Evolutionary conservation across 2,888 invertebrate genomes (phyloP).

Genomic region (Clunio marinus): DNA sequence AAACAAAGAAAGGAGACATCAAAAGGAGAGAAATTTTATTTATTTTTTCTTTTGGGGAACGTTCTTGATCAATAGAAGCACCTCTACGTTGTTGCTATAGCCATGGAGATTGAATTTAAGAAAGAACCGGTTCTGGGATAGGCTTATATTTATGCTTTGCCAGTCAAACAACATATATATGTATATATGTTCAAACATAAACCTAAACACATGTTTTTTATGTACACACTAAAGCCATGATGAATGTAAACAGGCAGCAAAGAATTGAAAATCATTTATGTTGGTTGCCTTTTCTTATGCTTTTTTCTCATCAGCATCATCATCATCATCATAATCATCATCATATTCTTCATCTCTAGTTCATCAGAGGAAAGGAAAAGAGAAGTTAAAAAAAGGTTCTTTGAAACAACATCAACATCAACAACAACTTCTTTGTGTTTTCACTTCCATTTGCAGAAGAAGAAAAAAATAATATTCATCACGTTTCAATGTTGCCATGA

Average conservation of each 20-base stretch:
- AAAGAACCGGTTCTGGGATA: conserved; percentile 16
- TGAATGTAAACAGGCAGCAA: conserved; percentile 32
- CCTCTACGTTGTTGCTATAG: background rate
- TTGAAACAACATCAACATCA: background rate
- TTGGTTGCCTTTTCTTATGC: background rate
- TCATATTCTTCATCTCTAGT: too few relatives aligned
- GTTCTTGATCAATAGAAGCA: background rate
- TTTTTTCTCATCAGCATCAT: background rate
- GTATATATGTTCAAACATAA: background rate
- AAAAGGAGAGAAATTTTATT: too few relatives aligned
- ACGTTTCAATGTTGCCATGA: conserved; percentile 23
- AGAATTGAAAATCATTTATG: conserved; percentile 30
- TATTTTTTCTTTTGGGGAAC: too few relatives aligned
- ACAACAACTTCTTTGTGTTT: too few relatives aligned
- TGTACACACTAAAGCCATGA: conserved; percentile 1
- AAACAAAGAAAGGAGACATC: too few relatives aligned
- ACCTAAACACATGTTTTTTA: conserved; percentile 20
- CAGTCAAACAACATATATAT: background rate
- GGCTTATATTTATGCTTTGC: background rate
- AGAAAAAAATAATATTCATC: conserved; percentile 10
- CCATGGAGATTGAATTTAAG: too few relatives aligned
- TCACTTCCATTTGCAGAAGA: background rate
- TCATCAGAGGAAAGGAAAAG: too few relatives aligned
- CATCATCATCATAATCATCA: background rate
- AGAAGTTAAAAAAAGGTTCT: conserved; percentile 8